These are phyloP conservation scores for Otolemur crassicaudatus DNA, from an alignment of 2,797 vertebrate species.

Conservation along the genomic window DNA sequence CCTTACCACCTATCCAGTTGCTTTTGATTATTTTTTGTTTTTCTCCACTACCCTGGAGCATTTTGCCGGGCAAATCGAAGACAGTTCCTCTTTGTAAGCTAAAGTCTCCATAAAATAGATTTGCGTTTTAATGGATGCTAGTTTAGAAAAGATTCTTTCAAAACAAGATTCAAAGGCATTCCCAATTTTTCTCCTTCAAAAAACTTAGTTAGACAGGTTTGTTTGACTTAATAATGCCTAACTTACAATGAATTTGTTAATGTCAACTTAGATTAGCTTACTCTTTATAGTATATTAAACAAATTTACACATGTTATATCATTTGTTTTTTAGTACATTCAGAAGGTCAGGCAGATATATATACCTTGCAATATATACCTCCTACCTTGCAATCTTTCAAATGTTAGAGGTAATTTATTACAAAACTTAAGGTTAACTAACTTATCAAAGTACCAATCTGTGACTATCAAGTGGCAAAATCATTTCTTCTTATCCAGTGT, in stretches of 20 bases:
- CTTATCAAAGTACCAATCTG: neutral
- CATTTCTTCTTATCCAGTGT: neutral
- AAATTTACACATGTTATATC: neutral
- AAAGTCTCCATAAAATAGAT: neutral
- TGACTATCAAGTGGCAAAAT: neutral
- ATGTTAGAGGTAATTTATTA: neutral
- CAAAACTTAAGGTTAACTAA: neutral
- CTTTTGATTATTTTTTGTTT: neutral
- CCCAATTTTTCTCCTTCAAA: neutral
- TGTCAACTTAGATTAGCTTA: neutral
- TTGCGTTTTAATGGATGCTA: neutral
- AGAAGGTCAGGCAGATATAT: neutral
- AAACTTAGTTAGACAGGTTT: neutral
- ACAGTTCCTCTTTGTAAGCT: neutral
- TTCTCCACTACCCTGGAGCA: neutral
- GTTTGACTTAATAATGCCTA: neutral
- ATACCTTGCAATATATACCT: neutral
- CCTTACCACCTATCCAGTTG: neutral
- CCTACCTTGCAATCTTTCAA: neutral
- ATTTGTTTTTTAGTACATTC: neutral
- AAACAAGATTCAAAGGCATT: slow-evolving; percentile 25
- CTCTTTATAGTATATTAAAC: neutral
- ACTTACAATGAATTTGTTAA: neutral
- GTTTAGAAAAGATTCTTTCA: neutral
- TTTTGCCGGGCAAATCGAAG: neutral